phyloP scores from a whole-genome alignment of 2,888 invertebrate species.

The Dorcus parallelipipedus region DNA sequence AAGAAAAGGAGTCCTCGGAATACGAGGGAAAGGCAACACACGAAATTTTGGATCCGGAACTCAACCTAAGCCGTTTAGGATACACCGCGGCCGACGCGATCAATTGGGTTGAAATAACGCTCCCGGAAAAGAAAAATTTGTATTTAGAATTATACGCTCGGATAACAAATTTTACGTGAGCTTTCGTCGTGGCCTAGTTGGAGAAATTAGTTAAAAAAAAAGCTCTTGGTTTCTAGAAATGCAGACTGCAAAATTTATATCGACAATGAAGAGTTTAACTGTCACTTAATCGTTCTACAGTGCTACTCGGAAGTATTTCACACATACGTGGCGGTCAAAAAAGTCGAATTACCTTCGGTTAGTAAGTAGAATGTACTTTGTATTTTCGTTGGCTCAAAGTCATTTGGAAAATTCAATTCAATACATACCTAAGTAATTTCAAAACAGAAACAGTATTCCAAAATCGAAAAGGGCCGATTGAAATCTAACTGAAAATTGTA shows the following conservation, averaged over 20 bases:
- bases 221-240: constrained; percentile 51
- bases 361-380: constrained; percentile 13
- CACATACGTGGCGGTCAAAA: constrained; percentile 45
- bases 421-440: too few species aligned
- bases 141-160: constrained; percentile 63
- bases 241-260: constrained; percentile 66
- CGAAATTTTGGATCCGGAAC: constrained; percentile 48
- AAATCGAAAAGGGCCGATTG: too few species aligned
- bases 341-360: constrained; percentile 46
- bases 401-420: too few species aligned
- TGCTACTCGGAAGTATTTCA: constrained; percentile 68
- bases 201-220: constrained; percentile 5
- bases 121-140: constrained; percentile 66
- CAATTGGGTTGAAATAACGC: constrained; percentile 60
- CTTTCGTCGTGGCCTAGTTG: constrained; percentile 5
- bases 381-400: not conserved
- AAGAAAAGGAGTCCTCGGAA: constrained; percentile 39
- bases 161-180: constrained; percentile 65
- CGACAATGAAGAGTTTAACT: constrained; percentile 64
- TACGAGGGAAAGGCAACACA: constrained; percentile 43
- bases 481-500: too few species aligned
- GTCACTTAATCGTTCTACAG: constrained; percentile 66
- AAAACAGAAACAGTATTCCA: too few species aligned
- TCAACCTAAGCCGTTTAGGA: constrained; percentile 56
- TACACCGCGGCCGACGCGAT: constrained; percentile 57